Percentiles rank a stretch among this genome's conserved stretches.
Conservation (phyloP, 2,888 invertebrate genomes). For the Cryptocheilus praepositus region DNA sequence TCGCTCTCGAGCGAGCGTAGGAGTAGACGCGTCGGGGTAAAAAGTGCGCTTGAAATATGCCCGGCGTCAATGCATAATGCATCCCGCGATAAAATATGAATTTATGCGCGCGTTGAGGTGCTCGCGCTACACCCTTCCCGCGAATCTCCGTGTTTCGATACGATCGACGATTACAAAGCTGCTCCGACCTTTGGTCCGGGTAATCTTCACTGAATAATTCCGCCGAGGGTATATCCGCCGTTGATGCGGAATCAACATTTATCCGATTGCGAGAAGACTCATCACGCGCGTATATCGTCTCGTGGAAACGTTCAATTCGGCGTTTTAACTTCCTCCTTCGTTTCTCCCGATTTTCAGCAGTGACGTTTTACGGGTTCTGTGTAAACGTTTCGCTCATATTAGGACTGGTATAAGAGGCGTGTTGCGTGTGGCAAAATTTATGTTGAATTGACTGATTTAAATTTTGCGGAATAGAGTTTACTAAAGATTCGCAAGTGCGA, state of each 20-base stretch:
- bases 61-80: slow-evolving; percentile 49
- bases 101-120: slow-evolving; percentile 54
- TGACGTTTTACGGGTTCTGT: no score
- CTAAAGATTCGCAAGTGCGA: no score
- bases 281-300: no score
- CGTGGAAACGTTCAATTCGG: no score
- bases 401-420: no score
- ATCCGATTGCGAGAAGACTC: neutral
- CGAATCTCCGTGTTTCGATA: slow-evolving; percentile 22
- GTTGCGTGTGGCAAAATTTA: no score
- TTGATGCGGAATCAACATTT: neutral
- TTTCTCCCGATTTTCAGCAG: no score
- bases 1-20: slow-evolving; percentile 13
- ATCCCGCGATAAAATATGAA: slow-evolving; percentile 56
- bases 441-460: no score
- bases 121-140: slow-evolving; percentile 7
- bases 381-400: no score
- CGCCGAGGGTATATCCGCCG: slow-evolving; percentile 18
- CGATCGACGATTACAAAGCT: slow-evolving; percentile 48
- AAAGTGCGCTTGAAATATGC: slow-evolving; percentile 52
- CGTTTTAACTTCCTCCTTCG: no score
- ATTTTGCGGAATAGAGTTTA: no score
- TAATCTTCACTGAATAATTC: slow-evolving; percentile 50
- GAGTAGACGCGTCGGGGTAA: slow-evolving; percentile 40
- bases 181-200: slow-evolving; percentile 40